A percentile compares a stretch with the other conserved stretches of the same genome.
These are phyloP conservation scores for Saccopteryx bilineata DNA, from an alignment of 2,113 vertebrate species.

Conservation along the genomic window DNA sequence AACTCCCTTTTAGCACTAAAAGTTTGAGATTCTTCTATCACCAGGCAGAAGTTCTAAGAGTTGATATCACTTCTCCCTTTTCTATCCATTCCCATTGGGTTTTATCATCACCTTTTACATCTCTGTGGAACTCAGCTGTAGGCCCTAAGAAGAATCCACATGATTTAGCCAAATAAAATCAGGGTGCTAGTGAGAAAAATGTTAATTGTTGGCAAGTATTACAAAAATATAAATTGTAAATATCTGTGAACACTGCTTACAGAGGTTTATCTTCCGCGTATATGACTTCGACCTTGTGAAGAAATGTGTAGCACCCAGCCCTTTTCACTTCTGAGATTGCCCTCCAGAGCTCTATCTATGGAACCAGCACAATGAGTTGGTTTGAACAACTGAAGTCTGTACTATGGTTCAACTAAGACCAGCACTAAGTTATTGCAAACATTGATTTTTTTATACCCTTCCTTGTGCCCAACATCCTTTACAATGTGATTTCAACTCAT, in stretches of 20 bases:
- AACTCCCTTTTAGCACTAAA: not conserved
- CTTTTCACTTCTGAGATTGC: not conserved
- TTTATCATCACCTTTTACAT: slow-evolving; percentile 6
- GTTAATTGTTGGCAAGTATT: not conserved
- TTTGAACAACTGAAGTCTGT: not conserved
- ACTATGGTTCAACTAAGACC: not conserved
- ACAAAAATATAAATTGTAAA: slow-evolving; percentile 28
- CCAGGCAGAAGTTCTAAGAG: not conserved
- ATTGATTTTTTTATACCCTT: not conserved
- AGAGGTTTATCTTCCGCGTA: not conserved
- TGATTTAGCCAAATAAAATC: not conserved
- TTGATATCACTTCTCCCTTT: not conserved
- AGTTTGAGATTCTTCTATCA: not conserved
- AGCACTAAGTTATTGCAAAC: not conserved
- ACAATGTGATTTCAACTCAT: not conserved
- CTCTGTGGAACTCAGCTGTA: not conserved
- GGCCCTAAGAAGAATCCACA: slow-evolving; percentile 21
- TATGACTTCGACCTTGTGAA: not conserved
- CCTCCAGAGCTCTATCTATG: not conserved
- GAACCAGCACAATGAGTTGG: not conserved
- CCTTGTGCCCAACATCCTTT: not conserved
- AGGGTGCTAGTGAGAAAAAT: not conserved
- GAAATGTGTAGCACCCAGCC: not conserved
- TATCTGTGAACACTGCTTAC: not conserved
- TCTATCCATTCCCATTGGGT: not conserved